A percentile compares a stretch with the other conserved stretches of the same genome.
phyloP scores from a whole-genome alignment of 30 jellyfish, hydroid and myxozoan species.

The Cassiopea andromeda region DNA sequence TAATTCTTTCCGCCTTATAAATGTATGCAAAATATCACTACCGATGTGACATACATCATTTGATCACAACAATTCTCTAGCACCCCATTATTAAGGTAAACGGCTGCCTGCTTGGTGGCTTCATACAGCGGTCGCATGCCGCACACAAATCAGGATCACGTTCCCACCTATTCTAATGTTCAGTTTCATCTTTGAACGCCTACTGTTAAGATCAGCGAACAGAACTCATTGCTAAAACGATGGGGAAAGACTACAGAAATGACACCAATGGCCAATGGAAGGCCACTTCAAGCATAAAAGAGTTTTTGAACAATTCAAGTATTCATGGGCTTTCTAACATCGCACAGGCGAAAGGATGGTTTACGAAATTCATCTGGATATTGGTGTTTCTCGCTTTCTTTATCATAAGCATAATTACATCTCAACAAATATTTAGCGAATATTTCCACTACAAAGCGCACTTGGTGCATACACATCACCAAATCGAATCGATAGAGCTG shows the following conservation, averaged over 20 bases:
- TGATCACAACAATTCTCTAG: too few species aligned
- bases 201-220: too few species aligned
- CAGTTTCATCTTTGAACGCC: too few species aligned
- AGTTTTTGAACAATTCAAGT: neutral
- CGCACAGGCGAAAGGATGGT: neutral
- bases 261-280: neutral
- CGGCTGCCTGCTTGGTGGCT: too few species aligned
- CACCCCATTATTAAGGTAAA: too few species aligned
- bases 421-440: neutral
- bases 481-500: neutral
- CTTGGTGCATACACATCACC: neutral
- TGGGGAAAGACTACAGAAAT: neutral
- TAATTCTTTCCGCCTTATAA: too few species aligned
- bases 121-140: too few species aligned
- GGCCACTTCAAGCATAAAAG: neutral
- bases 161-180: too few species aligned
- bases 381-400: neutral
- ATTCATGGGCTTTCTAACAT: conserved; percentile 25
- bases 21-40: too few species aligned
- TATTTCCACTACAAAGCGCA: neutral
- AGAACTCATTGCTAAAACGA: too few species aligned
- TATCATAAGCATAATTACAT: neutral
- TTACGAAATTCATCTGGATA: neutral
- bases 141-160: too few species aligned
- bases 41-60: too few species aligned